Conservation (phyloP, 64 coral and sea anemone species). For the Montipora sp. region DNA sequence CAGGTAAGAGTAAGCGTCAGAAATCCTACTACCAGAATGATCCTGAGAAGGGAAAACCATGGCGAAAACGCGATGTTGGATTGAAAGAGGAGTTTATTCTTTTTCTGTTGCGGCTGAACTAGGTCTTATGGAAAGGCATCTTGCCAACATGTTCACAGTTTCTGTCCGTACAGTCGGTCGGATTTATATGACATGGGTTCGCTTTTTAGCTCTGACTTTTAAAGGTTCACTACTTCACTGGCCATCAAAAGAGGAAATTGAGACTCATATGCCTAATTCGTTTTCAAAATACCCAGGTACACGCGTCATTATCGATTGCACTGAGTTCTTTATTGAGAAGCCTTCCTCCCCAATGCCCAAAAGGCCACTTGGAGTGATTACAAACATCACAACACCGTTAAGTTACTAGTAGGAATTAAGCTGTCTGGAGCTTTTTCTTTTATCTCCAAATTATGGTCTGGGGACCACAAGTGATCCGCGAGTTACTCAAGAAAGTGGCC, state of each 20-base stretch:
- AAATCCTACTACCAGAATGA: too few species aligned
- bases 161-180: slow-evolving; percentile 9
- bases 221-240: slow-evolving; percentile 37
- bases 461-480: too few species aligned
- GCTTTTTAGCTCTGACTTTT: slow-evolving; percentile 8
- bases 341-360: slow-evolving; percentile 53
- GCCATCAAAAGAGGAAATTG: slow-evolving; percentile 16
- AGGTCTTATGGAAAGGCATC: slow-evolving; percentile 30
- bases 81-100: slow-evolving; percentile 31
- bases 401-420: too few species aligned
- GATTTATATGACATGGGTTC: slow-evolving; percentile 33
- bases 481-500: too few species aligned
- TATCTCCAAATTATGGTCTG: too few species aligned
- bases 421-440: too few species aligned
- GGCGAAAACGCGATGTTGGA: background rate
- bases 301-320: slow-evolving; percentile 50
- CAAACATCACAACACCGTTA: too few species aligned
- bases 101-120: slow-evolving; percentile 29
- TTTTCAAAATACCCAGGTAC: slow-evolving; percentile 38
- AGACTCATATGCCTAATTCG: slow-evolving; percentile 4
- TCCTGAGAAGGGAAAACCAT: background rate
- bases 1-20: too few species aligned
- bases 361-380: too few species aligned
- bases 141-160: slow-evolving; percentile 24
- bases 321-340: slow-evolving; percentile 59